Evolutionary conservation across 2,113 vertebrate genomes (phyloP), one percentile per base, ranked within the genome.

Genomic region (Cavia aperea): DNA sequence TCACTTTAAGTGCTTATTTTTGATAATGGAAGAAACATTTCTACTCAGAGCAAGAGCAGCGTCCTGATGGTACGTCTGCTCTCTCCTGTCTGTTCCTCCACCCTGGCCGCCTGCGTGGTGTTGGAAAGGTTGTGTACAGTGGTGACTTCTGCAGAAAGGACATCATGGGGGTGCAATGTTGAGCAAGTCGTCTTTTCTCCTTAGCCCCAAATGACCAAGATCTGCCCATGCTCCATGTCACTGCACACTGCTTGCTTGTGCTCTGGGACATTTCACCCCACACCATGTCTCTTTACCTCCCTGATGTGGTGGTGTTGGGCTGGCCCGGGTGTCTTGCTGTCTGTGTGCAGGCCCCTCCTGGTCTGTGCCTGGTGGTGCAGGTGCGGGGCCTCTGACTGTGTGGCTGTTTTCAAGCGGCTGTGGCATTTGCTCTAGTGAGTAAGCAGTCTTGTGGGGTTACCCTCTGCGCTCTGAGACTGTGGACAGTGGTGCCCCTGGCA

Each of bases 261-360:
- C n/a, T 26, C 65, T 73, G 88, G 26, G 56, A 43, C 75, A 11
- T 39, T 23, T 58, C 24, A 24, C 10, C 26, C 24, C 33, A 65
- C 4, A 0, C 18, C n/a, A 4, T 31, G 12, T 58, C 19, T 13
- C 9, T 12, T 15, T 12, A 8, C 6, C 29, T 26, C 10, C 23
- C 66, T 18, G 16, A 36, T 23, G 16, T 23, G 29, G 36, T 12
- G 1, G 16, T 60, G 23, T n/a, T 1, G 15, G 56, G 46, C 15
- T 8, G 15, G 46, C 75, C 46, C 33, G 75, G 75, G 10, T 12
- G 23, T 65, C 60, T 62, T 63, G 23, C n/a, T 31, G 4, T 12
- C 43, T 13, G 14, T 33, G 62, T 29, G 24, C 31, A 31, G 14
- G 33, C 7, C 46, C 49, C 29, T 77, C 73, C 2, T 5, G 39